phyloP scores from a whole-genome alignment of 2,797 vertebrate species.

The Luscinia megarhynchos region DNA sequence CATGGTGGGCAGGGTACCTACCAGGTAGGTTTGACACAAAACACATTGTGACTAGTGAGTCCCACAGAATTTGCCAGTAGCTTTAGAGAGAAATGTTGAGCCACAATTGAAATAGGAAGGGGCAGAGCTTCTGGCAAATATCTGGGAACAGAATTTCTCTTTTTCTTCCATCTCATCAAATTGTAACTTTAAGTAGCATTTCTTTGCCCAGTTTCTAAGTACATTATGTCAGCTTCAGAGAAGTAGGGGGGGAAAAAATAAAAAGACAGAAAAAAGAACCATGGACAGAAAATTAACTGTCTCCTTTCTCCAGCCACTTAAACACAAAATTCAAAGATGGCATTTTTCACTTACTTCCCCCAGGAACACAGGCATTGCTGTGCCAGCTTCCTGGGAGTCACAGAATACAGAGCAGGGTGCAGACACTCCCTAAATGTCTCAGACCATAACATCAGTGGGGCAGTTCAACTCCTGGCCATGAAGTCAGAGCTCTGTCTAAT shows the following conservation, averaged over 20 bases:
- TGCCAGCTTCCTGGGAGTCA: neutral
- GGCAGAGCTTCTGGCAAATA: neutral
- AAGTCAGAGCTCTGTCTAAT: neutral
- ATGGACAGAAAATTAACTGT: neutral
- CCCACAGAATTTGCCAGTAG: neutral
- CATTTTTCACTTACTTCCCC: neutral
- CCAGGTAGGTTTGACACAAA: neutral
- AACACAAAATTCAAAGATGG: neutral
- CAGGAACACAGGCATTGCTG: neutral
- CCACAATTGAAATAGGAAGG: neutral
- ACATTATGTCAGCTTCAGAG: accelerated
- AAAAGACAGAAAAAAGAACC: accelerated
- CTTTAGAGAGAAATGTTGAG: neutral
- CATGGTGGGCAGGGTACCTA: neutral
- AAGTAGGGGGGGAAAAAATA: neutral
- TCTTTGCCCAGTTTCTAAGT: neutral
- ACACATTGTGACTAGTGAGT: neutral
- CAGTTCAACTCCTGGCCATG: neutral
- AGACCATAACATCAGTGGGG: accelerated
- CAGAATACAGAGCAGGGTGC: neutral
- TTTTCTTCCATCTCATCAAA: neutral
- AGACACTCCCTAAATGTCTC: neutral
- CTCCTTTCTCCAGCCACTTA: neutral
- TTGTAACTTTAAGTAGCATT: neutral
- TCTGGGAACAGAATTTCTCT: neutral